phyloP scores from a whole-genome alignment of 2,113 vertebrate genomes.

The Megaceryle maxima region DNA sequence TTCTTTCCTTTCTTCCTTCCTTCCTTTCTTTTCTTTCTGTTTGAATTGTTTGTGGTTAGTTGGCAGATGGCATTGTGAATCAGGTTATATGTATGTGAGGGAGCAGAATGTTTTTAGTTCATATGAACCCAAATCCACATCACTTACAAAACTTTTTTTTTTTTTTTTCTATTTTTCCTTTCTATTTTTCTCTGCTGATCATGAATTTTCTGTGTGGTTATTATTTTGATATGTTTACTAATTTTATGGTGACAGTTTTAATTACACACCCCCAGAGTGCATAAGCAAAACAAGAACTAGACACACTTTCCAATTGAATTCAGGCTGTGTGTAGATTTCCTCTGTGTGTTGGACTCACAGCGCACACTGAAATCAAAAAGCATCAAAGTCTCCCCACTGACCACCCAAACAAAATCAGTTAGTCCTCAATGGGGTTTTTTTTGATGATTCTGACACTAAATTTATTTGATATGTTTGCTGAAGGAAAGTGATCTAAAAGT shows the following conservation, averaged over 20 bases:
- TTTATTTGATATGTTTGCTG: background rate
- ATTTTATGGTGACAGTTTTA: background rate
- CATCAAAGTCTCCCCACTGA: background rate
- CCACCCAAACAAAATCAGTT: background rate
- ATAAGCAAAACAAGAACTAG: slow-evolving; percentile 1
- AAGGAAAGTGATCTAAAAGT: background rate
- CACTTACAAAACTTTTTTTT: background rate
- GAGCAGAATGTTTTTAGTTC: background rate
- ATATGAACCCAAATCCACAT: background rate
- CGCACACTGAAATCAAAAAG: background rate
- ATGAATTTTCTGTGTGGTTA: background rate
- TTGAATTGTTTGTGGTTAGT: background rate
- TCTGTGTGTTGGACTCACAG: background rate
- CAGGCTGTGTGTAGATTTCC: background rate
- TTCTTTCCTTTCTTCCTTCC: background rate
- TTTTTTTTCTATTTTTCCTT: background rate
- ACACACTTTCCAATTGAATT: background rate
- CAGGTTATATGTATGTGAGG: background rate
- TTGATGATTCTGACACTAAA: background rate
- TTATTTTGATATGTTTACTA: background rate
- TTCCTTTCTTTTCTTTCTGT: background rate
- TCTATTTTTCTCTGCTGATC: background rate
- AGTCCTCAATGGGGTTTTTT: background rate
- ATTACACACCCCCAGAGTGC: background rate
- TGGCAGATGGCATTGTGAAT: slow-evolving; percentile 10